Evolutionary conservation across 2,113 vertebrate genomes (phyloP).

Genomic region (Dendrocopos noguchii): DNA sequence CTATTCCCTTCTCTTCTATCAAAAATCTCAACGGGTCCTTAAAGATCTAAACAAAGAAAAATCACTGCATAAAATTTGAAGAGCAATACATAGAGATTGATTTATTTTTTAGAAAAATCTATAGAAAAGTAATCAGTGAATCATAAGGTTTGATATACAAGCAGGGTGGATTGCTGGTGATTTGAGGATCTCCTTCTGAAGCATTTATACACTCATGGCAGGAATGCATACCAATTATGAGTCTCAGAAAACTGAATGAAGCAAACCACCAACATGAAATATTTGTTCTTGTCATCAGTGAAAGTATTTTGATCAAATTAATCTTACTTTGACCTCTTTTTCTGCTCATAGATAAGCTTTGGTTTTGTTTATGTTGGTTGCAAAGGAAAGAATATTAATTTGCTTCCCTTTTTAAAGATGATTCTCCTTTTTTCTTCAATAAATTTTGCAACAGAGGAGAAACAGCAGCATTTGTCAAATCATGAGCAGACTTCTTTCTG

Average conservation of each 20-base stretch:
- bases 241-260: background rate
- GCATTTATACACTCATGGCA: background rate
- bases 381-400: background rate
- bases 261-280: background rate
- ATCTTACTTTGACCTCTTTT: background rate
- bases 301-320: background rate
- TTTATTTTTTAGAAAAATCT: background rate
- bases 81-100: rapidly evolving
- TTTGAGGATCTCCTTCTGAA: background rate
- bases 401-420: background rate
- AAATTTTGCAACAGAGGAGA: background rate
- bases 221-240: background rate
- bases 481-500: background rate
- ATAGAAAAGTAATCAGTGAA: background rate
- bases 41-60: background rate
- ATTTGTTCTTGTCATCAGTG: background rate
- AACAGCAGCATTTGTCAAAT: background rate
- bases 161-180: background rate
- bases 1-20: background rate
- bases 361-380: rapidly evolving
- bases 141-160: background rate
- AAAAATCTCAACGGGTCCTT: background rate
- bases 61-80: background rate
- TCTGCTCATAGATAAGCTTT: background rate
- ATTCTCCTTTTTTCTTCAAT: background rate